Conservation (phyloP, 2,888 invertebrate species). For the Uropetala carovei region DNA sequence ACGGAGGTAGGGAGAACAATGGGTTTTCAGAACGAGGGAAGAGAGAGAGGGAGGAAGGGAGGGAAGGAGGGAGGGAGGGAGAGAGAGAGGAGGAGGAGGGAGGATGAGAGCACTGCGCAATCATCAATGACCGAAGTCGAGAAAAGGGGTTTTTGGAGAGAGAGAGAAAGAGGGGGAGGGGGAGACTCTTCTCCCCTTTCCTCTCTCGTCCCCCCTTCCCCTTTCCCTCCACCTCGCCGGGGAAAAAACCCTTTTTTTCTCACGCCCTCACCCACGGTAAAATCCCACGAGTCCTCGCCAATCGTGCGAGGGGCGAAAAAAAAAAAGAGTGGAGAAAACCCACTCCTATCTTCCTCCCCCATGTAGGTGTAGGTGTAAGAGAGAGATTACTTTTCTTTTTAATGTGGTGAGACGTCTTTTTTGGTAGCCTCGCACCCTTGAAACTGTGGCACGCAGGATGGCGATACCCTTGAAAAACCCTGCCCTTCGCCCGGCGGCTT, state of each 20-base stretch:
- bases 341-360: background rate
- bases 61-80: background rate
- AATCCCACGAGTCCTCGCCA: background rate
- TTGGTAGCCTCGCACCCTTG: background rate
- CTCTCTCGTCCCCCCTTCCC: background rate
- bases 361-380: background rate
- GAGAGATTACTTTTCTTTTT: background rate
- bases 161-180: background rate
- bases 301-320: background rate
- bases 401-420: background rate
- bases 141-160: background rate
- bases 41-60: background rate
- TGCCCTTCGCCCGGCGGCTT: background rate
- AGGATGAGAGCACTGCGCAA: background rate
- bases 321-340: background rate
- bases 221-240: slow-evolving; percentile 5
- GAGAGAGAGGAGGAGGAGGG: background rate
- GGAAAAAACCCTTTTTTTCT: slow-evolving; percentile 1
- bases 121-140: background rate
- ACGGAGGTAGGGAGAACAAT: background rate
- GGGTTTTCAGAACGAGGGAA: background rate
- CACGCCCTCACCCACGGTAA: background rate
- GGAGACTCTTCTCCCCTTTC: background rate
- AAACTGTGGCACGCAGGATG: background rate
- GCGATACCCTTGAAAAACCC: slow-evolving; percentile 37